Percentiles rank a stretch among this genome's conserved stretches.
phyloP scores from a whole-genome alignment of 2,888 invertebrate species.

The Diloba caeruleocephala region DNA sequence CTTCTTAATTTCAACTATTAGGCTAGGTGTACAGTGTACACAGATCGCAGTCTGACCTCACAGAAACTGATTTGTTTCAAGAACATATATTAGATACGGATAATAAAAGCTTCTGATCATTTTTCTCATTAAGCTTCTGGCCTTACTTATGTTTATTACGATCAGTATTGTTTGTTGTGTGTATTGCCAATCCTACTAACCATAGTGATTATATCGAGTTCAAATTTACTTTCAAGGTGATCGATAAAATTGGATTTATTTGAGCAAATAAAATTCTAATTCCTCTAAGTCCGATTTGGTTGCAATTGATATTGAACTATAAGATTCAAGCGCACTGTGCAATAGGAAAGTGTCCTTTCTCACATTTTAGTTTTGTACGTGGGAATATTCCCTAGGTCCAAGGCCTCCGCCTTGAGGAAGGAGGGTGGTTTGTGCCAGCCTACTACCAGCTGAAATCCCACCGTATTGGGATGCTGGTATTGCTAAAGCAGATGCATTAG shows the following conservation, averaged over 20 bases:
- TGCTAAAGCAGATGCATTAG: no score
- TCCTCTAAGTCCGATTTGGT: conserved; percentile 11
- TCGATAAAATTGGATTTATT: conserved; percentile 35
- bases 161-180: conserved; percentile 41
- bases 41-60: conserved; percentile 49
- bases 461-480: no score
- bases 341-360: no score
- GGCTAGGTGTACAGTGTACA: conserved; percentile 45
- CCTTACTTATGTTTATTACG: conserved; percentile 60
- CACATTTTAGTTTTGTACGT: no score
- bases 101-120: conserved; percentile 67
- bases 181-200: conserved; percentile 54
- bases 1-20: conserved; percentile 50
- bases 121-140: conserved; percentile 64
- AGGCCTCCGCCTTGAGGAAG: no score
- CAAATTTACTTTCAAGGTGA: conserved; percentile 54
- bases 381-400: no score
- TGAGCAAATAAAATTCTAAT: conserved; percentile 36
- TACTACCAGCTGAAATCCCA: no score
- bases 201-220: conserved; percentile 55
- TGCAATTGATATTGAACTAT: neutral
- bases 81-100: conserved; percentile 70
- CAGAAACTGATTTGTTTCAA: conserved; percentile 59
- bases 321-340: no score
- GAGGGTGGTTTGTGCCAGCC: no score